Percentiles rank a stretch among this genome's conserved stretches.
These are phyloP conservation scores for Gnathonemus longibarbis DNA, from an alignment of 2,113 vertebrate genomes.

Conservation along the genomic window DNA sequence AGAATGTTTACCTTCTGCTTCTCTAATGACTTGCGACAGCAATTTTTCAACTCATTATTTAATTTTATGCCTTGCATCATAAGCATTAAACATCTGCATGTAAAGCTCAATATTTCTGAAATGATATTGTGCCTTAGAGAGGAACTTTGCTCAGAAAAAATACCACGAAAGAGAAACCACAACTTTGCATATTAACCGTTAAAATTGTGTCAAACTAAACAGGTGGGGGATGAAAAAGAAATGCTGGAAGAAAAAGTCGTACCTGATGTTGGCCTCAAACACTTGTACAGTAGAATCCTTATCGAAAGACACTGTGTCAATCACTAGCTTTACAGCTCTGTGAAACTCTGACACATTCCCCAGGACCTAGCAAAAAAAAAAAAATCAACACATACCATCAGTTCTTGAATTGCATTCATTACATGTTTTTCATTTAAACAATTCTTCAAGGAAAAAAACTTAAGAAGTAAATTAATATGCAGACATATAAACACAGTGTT, in stretches of 20 bases:
- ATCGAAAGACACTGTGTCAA: constrained; percentile 93
- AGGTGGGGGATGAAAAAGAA: not conserved
- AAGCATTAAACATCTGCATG: not conserved
- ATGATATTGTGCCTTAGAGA: not conserved
- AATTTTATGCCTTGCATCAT: not conserved
- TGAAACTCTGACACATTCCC: constrained; percentile 94
- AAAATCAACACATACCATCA: not conserved
- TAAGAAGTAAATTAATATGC: not conserved
- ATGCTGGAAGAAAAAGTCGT: not conserved
- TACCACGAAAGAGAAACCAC: not conserved
- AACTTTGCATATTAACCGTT: not conserved
- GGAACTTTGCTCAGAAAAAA: not conserved
- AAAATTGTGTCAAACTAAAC: not conserved
- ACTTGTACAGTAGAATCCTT: constrained; percentile 97
- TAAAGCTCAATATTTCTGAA: not conserved
- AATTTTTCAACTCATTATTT: not conserved
- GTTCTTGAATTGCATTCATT: not conserved
- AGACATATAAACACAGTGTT: not conserved
- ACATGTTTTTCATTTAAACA: not conserved
- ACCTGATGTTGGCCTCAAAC: constrained; percentile 98
- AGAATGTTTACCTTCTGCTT: not conserved
- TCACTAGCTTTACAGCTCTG: constrained; percentile 89
- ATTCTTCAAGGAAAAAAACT: not conserved
- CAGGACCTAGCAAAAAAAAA: constrained; percentile 69
- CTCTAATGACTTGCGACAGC: not conserved